Percentiles rank a stretch among this genome's conserved stretches.
Evolutionary conservation across 2,797 vertebrate genomes (phyloP).

Genomic region (Buceros bicornis): DNA sequence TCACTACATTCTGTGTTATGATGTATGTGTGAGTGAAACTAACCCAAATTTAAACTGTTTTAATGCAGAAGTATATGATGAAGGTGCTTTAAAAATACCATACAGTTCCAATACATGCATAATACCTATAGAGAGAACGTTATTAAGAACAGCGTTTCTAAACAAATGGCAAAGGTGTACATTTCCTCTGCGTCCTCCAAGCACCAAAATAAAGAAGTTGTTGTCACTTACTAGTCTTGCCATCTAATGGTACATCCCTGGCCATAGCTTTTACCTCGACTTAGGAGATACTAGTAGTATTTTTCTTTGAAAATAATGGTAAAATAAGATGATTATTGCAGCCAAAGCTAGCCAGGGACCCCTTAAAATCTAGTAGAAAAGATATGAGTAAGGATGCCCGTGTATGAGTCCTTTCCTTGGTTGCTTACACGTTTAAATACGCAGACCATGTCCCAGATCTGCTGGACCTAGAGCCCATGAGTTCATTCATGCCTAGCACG

Average conservation of each 20-base stretch:
- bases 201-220: not conserved
- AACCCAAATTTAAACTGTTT: not conserved
- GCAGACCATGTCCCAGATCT: not conserved
- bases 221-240: constrained; percentile 25
- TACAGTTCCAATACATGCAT: not conserved
- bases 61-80: not conserved
- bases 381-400: not conserved
- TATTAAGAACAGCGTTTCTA: not conserved
- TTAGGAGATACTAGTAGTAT: not conserved
- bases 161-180: not conserved
- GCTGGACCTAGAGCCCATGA: not conserved
- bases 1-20: not conserved
- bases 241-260: not conserved
- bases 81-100: not conserved
- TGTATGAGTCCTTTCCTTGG: not conserved
- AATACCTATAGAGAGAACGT: not conserved
- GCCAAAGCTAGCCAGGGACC: not conserved
- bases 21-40: not conserved
- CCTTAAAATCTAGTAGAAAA: not conserved
- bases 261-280: not conserved
- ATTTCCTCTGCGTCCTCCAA: not conserved
- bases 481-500: not conserved
- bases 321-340: constrained; percentile 43
- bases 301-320: constrained; percentile 34
- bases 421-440: not conserved